Base-by-base conservation (phyloP, 2,113 vertebrate genomes). In the Silurus meridionalis region DNA sequence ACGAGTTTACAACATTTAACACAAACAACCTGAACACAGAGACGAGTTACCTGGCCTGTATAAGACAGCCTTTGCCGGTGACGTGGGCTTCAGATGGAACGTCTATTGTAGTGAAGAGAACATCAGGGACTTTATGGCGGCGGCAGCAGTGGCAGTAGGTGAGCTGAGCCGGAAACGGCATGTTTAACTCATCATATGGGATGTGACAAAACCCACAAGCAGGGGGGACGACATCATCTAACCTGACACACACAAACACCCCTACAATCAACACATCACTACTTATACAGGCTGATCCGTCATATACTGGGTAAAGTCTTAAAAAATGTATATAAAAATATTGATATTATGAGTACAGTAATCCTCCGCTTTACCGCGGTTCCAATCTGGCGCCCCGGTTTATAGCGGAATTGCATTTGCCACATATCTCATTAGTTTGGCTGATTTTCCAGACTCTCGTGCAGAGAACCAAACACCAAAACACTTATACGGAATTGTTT, bases 131-230 rank as follows among this genome's bases (percentile, higher is more conserved):
- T 93, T 99, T 99, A 78, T 97, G 96, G 57, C 96, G 95, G 83
- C 96, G 95, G 89, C 98, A 99, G 92, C 95, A 95, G 91, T 93
- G 97, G 91, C 98, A 99, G 8, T 96, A 97, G 0, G 97, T 97
- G 90, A 99, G 97, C 88, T 99, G 97, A 84, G 98, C 97, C 3
- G 98, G 98, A 89, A 99, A 99, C 0, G 98, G 98, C 97, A 99
- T 99, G 91, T 99, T 99, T 89, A 99, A 88, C 90, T 99, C 98
- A 92, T 99, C 98, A 11, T 99, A 99, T 0, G 98, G 98, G 89
- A 99, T 98, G 93, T 99, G 98, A 91, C 98, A 99, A 94, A 99
- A 98, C 75, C 97, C 96, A 93, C 98, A 99, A 90, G 94, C 95
- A 5, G 94, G 94, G 67, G 96, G 96, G 58, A 95, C 94, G 2